These are phyloP conservation scores for Leucophenga maculata DNA, from an alignment of 2,888 invertebrate species.

Conservation along the genomic window DNA sequence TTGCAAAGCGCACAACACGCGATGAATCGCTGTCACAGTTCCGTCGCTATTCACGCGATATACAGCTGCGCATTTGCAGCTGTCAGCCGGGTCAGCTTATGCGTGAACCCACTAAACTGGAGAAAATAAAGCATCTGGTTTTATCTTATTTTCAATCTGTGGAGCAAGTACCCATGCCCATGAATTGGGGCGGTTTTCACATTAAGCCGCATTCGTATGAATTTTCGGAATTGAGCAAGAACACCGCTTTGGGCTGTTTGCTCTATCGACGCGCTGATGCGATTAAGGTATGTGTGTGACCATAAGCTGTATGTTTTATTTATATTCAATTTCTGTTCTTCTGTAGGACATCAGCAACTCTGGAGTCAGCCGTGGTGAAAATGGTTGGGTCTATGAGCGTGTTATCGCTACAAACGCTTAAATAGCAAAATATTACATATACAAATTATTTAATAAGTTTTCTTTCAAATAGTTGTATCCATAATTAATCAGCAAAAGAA, in stretches of 20 bases:
- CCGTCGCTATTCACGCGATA: conserved; percentile 82
- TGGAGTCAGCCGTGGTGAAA: conserved; percentile 75
- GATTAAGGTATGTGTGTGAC: too few species aligned
- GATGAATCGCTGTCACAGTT: conserved; percentile 88
- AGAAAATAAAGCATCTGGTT: background rate
- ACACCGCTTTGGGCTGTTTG: conserved; percentile 28
- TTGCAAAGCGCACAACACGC: conserved; percentile 80
- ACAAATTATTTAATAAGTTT: too few species aligned
- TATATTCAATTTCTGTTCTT: background rate
- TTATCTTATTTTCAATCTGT: conserved; percentile 74
- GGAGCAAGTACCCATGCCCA: conserved; percentile 74
- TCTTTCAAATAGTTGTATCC: too few species aligned
- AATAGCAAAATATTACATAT: background rate
- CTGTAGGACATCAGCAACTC: background rate
- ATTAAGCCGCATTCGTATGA: conserved; percentile 87
- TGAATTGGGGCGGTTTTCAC: conserved; percentile 91
- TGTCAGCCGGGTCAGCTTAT: background rate
- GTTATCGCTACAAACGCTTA: conserved; percentile 79
- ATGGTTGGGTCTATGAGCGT: conserved; percentile 91
- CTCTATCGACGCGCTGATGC: conserved; percentile 41
- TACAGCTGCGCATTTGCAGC: conserved; percentile 77
- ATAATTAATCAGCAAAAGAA: too few species aligned
- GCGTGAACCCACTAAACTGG: conserved; percentile 1
- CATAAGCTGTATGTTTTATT: background rate
- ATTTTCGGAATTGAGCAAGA: conserved; percentile 78